Conservation (phyloP, 2,888 invertebrate species). For the Drosophila macrospina region DNA sequence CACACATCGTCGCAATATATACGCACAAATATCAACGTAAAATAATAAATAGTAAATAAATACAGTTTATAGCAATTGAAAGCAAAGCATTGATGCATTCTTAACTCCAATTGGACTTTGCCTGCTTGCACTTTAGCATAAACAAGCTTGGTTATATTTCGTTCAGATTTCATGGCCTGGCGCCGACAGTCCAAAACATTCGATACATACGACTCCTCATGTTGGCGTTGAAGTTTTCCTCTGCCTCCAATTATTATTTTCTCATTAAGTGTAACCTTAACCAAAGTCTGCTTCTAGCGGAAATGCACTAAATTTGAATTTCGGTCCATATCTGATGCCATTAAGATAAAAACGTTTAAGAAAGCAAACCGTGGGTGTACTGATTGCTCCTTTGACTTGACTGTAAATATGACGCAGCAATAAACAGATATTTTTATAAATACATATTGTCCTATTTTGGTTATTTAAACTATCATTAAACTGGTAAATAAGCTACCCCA, state of each 20-base stretch:
- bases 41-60: not conserved
- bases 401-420: not conserved
- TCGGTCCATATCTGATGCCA: conserved; percentile 23
- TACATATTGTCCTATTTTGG: conserved; percentile 11
- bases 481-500: conserved; percentile 28
- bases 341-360: conserved; percentile 40
- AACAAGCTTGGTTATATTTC: conserved; percentile 36
- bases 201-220: conserved; percentile 29
- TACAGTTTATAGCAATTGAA: not conserved
- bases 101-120: conserved; percentile 42
- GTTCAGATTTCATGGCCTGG: conserved; percentile 62
- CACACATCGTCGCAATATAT: not conserved
- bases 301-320: conserved; percentile 31
- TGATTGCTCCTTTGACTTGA: not conserved
- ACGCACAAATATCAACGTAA: not conserved
- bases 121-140: conserved; percentile 34
- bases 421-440: not conserved
- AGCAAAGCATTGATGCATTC: not conserved
- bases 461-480: conserved; percentile 62
- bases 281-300: conserved; percentile 28
- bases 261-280: conserved; percentile 28
- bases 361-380: conserved; percentile 15
- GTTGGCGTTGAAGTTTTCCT: conserved; percentile 46
- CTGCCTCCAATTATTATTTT: conserved; percentile 19
- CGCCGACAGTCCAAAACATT: conserved; percentile 45